Conservation (phyloP, 2,888 invertebrate genomes). For the Andrena camellia region DNA sequence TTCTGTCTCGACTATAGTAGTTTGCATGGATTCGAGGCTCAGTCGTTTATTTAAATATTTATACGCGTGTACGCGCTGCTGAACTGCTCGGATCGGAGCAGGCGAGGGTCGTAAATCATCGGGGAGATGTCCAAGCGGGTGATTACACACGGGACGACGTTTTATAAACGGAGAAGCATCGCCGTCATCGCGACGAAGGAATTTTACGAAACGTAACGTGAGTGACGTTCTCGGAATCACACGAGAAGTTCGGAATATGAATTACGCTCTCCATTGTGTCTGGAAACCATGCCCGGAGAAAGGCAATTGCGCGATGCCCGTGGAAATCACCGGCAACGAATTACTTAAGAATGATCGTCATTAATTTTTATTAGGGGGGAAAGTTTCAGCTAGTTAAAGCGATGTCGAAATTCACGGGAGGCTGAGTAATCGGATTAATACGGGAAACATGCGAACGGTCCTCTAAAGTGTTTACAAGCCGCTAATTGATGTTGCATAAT, state of each 20-base stretch:
- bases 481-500: constrained; percentile 18
- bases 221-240: not conserved
- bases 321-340: not conserved
- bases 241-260: too few species aligned
- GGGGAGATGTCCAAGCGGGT: not conserved
- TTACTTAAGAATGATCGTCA: not conserved
- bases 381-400: not conserved
- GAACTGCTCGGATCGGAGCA: constrained; percentile 12
- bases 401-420: not conserved
- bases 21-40: constrained; percentile 42
- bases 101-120: constrained; percentile 25
- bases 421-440: not conserved
- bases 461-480: not conserved
- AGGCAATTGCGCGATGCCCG: not conserved
- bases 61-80: constrained; percentile 13
- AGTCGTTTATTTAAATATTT: constrained; percentile 60
- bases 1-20: not conserved
- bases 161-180: constrained; percentile 1
- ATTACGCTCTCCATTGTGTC: not conserved
- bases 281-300: not conserved
- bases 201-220: not conserved
- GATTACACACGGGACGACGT: constrained; percentile 37
- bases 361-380: not conserved
- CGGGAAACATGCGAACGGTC: not conserved
- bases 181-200: not conserved